Evolutionary conservation across 2,113 vertebrate species (phyloP).

Genomic region (Oxygymnocypris stewartii): DNA sequence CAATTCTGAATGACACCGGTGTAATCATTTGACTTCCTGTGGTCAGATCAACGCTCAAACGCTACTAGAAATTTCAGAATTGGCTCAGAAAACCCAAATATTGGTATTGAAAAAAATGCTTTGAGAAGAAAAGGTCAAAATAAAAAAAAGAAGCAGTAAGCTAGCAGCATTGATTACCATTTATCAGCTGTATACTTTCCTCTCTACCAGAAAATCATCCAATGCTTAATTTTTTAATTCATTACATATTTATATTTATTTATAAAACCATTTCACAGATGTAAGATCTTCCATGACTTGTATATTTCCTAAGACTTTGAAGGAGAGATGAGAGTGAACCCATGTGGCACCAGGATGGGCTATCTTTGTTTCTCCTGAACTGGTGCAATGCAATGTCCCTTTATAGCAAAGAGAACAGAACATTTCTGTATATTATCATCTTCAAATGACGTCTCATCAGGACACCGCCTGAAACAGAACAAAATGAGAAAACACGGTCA

Average conservation of each 20-base stretch:
- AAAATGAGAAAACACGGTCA: background rate
- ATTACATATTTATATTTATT: conserved; percentile 22
- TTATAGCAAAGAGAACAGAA: conserved; percentile 40
- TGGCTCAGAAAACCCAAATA: conserved; percentile 74
- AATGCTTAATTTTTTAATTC: conserved; percentile 23
- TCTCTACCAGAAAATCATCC: conserved; percentile 51
- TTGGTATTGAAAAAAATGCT: conserved; percentile 63
- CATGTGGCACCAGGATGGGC: conserved; percentile 9
- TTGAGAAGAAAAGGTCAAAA: conserved; percentile 51
- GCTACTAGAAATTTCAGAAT: conserved; percentile 43
- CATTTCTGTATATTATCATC: conserved; percentile 33
- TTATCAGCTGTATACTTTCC: conserved; percentile 56
- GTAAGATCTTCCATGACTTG: conserved; percentile 13
- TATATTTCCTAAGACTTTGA: conserved; percentile 17
- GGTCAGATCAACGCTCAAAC: conserved; percentile 39
- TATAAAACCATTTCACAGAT: conserved; percentile 57
- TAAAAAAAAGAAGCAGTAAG: conserved; percentile 64
- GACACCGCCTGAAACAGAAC: conserved; percentile 22
- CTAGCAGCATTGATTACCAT: conserved; percentile 66
- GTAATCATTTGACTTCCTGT: conserved; percentile 44
- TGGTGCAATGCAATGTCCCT: conserved; percentile 37
- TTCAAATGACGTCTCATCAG: conserved; percentile 13
- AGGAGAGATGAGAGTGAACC: conserved; percentile 23
- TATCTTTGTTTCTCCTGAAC: conserved; percentile 33
- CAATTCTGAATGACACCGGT: conserved; percentile 61